A percentile compares a stretch with the other conserved stretches of the same genome.
phyloP scores from a whole-genome alignment of 1,140 invertebrate species.

The Chrysopa pallens region DNA sequence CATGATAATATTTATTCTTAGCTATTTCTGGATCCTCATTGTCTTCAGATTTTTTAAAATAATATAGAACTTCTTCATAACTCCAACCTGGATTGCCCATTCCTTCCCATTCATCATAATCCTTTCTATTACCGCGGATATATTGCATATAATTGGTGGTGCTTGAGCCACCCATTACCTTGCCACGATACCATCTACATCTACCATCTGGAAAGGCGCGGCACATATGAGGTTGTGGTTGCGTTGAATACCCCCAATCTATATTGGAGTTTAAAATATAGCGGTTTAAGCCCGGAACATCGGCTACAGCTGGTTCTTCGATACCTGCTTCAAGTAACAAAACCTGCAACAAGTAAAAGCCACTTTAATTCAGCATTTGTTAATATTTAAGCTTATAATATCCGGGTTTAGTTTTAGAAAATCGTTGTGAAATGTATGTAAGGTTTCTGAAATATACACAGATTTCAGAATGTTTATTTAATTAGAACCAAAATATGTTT shows the following conservation, averaged over 20 bases:
- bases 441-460: no score
- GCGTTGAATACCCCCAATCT: conserved; percentile 39
- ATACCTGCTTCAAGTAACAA: conserved; percentile 58
- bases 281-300: conserved; percentile 42
- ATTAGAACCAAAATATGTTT: no score
- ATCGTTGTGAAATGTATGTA: no score
- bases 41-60: conserved; percentile 32
- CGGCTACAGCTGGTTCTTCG: conserved; percentile 49
- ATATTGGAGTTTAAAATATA: conserved; percentile 30
- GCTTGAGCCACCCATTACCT: conserved; percentile 32
- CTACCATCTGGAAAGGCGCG: conserved; percentile 18
- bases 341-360: conserved; percentile 27
- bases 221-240: conserved; percentile 29
- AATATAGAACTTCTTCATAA: conserved; percentile 28
- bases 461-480: no score
- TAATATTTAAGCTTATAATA: no score
- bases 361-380: no score
- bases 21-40: conserved; percentile 22
- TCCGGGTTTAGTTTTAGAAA: no score
- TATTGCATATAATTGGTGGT: conserved; percentile 34
- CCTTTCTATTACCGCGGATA: conserved; percentile 27
- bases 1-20: conserved; percentile 29
- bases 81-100: conserved; percentile 27
- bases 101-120: conserved; percentile 32
- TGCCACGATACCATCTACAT: conserved; percentile 29